Conservation (phyloP, 1,140 invertebrate genomes). For the Conopomorpha cramerella region DNA sequence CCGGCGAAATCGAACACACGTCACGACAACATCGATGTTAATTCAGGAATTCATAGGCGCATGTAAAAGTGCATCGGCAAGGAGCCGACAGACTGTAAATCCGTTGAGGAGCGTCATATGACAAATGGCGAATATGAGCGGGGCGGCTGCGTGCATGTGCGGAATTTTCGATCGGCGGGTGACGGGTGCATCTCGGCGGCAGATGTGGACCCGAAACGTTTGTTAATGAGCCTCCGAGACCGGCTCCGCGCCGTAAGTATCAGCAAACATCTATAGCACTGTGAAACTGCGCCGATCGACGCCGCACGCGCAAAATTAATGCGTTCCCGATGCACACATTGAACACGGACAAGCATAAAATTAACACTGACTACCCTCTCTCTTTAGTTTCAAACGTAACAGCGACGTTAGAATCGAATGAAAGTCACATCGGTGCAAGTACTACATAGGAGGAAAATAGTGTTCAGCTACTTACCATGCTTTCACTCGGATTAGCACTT, state of each 20-base stretch:
- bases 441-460: slow-evolving; percentile 8
- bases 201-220: slow-evolving; percentile 18
- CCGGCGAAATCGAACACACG: slow-evolving; percentile 23
- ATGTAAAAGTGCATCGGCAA: no score
- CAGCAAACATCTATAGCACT: no score
- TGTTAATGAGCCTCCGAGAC: slow-evolving; percentile 32
- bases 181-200: slow-evolving; percentile 21
- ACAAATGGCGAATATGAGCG: slow-evolving; percentile 15
- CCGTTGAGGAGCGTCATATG: slow-evolving; percentile 24
- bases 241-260: slow-evolving; percentile 15
- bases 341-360: no score
- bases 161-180: slow-evolving; percentile 35
- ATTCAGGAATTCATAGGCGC: no score
- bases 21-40: slow-evolving; percentile 3
- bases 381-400: background rate
- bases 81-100: slow-evolving; percentile 28
- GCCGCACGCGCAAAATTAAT: no score
- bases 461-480: slow-evolving; percentile 73
- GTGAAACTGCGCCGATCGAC: no score
- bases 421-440: no score
- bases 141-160: slow-evolving; percentile 20
- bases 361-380: background rate
- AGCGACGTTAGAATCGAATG: background rate
- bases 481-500: slow-evolving; percentile 82
- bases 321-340: no score